phyloP scores from a whole-genome alignment of 2,888 invertebrate species.

The Cataglyphis rosenhaueri region DNA sequence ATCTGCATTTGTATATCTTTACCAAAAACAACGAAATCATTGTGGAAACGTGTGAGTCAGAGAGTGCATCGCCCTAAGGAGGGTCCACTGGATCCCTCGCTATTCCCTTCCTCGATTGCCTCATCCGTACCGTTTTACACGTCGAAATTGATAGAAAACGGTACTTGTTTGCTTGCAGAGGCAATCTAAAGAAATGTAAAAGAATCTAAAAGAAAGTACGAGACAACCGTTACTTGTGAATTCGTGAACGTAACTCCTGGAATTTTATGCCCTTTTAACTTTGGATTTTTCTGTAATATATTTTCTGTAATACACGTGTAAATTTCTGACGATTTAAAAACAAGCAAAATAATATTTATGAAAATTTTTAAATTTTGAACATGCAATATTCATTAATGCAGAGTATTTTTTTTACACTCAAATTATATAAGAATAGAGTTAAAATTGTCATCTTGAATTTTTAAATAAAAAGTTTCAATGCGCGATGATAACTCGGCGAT shows the following conservation, averaged over 20 bases:
- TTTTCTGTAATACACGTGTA: background rate
- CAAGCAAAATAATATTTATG: slow-evolving; percentile 16
- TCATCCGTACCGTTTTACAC: slow-evolving; percentile 6
- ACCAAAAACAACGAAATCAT: background rate
- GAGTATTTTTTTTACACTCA: background rate
- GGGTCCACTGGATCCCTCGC: background rate
- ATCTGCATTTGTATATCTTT: background rate
- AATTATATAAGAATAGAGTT: background rate
- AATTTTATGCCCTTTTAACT: background rate
- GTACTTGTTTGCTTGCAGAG: background rate
- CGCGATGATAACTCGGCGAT: background rate
- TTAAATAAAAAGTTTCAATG: background rate
- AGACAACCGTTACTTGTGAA: background rate
- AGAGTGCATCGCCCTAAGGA: slow-evolving; percentile 25
- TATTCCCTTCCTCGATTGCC: slow-evolving; percentile 16
- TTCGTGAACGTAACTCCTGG: background rate
- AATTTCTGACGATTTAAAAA: background rate
- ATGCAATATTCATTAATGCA: background rate
- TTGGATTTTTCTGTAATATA: background rate
- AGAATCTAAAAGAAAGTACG: background rate
- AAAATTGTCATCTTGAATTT: background rate
- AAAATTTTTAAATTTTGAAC: background rate
- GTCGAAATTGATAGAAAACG: slow-evolving; percentile 21
- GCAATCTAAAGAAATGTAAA: background rate
- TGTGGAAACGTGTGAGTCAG: background rate